Percentiles rank a stretch among this genome's conserved stretches.
Conservation (phyloP, 2,888 invertebrate species). For the Limnephilus lunatus region DNA sequence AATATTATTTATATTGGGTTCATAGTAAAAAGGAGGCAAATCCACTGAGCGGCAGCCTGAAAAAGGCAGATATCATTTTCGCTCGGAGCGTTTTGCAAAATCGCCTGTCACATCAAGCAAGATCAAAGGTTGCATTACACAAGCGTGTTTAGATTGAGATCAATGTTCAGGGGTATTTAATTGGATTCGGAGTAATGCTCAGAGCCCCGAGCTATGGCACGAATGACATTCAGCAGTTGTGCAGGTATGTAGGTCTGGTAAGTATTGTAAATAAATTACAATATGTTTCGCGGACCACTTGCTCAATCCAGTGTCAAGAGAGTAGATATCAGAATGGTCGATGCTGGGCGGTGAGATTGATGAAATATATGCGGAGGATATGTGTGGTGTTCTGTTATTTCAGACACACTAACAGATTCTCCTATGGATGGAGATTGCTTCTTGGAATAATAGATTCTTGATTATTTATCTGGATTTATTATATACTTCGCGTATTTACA, state of each 20-base stretch:
- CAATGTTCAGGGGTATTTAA: not conserved
- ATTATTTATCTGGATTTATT: too few relatives aligned
- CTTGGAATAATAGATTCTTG: too few relatives aligned
- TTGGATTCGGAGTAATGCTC: not conserved
- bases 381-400: too few relatives aligned
- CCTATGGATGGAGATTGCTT: too few relatives aligned
- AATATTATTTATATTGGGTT: not conserved
- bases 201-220: not conserved
- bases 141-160: not conserved
- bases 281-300: not conserved
- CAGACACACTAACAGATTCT: too few relatives aligned
- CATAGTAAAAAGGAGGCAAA: not conserved
- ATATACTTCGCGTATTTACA: too few relatives aligned
- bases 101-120: not conserved
- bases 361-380: not conserved
- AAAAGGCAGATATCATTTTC: not conserved
- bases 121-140: not conserved
- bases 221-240: not conserved
- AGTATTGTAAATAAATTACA: not conserved
- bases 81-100: not conserved
- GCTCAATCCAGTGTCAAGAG: constrained; percentile 4
- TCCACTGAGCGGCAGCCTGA: not conserved
- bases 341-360: not conserved
- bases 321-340: not conserved
- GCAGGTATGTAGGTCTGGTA: not conserved